A percentile compares a stretch with the other conserved stretches of the same genome.
phyloP scores from a whole-genome alignment of 2,797 vertebrate species.

The Cuniculus paca region DNA sequence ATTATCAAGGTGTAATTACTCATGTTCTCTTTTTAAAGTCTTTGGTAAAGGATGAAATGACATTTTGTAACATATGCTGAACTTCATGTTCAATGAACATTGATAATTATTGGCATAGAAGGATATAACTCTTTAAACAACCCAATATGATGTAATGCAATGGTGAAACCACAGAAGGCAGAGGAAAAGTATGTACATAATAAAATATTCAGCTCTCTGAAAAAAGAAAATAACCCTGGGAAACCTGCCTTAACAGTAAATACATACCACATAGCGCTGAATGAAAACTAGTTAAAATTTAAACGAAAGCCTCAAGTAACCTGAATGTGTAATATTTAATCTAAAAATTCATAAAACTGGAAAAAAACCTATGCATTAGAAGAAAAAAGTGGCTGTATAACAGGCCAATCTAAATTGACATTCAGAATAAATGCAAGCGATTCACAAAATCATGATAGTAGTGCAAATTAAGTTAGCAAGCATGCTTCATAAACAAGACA shows the following conservation, averaged over 20 bases:
- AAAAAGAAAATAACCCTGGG: slow-evolving; percentile 83
- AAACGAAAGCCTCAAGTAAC: slow-evolving; percentile 84
- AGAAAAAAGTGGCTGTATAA: slow-evolving; percentile 90
- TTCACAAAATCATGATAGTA: slow-evolving; percentile 89
- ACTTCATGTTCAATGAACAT: slow-evolving; percentile 75
- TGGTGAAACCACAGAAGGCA: slow-evolving; percentile 65
- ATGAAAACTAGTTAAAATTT: slow-evolving; percentile 82
- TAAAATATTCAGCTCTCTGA: slow-evolving; percentile 74
- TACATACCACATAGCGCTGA: slow-evolving; percentile 84
- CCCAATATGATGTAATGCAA: slow-evolving; percentile 81
- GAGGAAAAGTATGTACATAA: slow-evolving; percentile 80
- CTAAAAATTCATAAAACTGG: slow-evolving; percentile 83
- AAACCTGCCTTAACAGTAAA: slow-evolving; percentile 86
- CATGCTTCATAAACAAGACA: slow-evolving; percentile 89
- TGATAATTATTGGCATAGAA: slow-evolving; percentile 74
- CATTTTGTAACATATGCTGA: slow-evolving; percentile 73
- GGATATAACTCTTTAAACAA: slow-evolving; percentile 79
- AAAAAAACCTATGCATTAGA: slow-evolving; percentile 72
- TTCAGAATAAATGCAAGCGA: slow-evolving; percentile 90
- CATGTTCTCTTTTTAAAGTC: slow-evolving; percentile 78
- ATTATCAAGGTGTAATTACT: slow-evolving; percentile 69
- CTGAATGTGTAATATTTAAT: slow-evolving; percentile 84
- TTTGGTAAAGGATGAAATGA: slow-evolving; percentile 66
- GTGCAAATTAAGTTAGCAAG: slow-evolving; percentile 89
- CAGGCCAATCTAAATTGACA: slow-evolving; percentile 91